Base-by-base conservation (phyloP, 1,140 invertebrate genomes). In the Aplysia californica region DNA sequence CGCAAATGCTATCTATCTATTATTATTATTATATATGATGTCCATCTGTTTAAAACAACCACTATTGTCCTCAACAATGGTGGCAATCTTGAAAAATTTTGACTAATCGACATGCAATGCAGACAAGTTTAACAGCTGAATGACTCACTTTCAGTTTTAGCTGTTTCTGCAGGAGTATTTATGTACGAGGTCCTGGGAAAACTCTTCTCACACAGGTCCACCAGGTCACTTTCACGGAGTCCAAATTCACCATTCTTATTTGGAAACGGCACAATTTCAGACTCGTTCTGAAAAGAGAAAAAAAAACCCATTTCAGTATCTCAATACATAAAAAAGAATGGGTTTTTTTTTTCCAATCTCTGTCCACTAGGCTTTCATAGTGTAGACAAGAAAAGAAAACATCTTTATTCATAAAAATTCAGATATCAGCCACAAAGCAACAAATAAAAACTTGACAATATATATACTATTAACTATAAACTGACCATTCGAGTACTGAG, bases 181-280 rank as follows among this genome's bases (percentile, higher is more conserved):
- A 55, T 41, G 2, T 29, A 61, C 18, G 75, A 33, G 61, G 78
- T 56, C 55, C 82, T 80, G 67, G 79, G 82, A 38, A 75, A 80
- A 66, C 82, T 79, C 55, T 93, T 91, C 15, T 92, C 86, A n/a
- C 84, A 68, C 20, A 90, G 87, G 1, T 91, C 91, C 85, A 93
- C 95, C 59, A 95, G 94, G 20, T 69, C 73, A 50, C 61, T 75
- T 10, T 94, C 93, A 0, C 94, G 93, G 55, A 95, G 88, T 74
- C 84, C 87, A 88, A 95, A 95, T 56, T 94, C 92, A 39, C 86
- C 89, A 84, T 93, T 93, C 39, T 93, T 92, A 86, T 94, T 94
- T 0, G 94, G 94, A 90, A 95, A 95, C 23, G 94, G 94, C 78
- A 94, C 90, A 64, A 93, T 92, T 89, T 96, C 95, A 79, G 93